A percentile compares a stretch with the other conserved stretches of the same genome.
phyloP scores from a whole-genome alignment of 2,888 invertebrate species.

The Hymenopus coronatus region DNA sequence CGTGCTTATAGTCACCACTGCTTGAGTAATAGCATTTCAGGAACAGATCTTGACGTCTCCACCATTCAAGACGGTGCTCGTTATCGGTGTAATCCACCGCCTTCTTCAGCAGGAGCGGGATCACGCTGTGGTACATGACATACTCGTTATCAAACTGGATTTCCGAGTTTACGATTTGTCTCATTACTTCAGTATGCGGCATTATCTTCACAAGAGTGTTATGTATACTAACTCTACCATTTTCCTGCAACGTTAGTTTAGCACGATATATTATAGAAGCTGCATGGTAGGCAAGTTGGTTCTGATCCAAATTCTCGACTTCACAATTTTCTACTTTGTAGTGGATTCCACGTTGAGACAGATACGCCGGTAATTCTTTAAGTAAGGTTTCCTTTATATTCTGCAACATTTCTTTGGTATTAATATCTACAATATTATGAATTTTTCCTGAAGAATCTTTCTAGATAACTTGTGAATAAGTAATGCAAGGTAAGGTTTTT shows the following conservation, averaged over 20 bases:
- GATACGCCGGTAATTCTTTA: background rate
- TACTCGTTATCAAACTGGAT: background rate
- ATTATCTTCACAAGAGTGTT: background rate
- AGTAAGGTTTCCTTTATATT: background rate
- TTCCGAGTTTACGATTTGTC: background rate
- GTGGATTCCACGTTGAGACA: background rate
- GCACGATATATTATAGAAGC: background rate
- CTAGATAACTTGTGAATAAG: too few species aligned
- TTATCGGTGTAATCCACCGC: background rate
- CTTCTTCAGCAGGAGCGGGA: background rate
- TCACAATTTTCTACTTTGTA: background rate
- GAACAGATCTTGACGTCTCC: background rate
- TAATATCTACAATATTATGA: too few species aligned
- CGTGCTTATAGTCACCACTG: background rate
- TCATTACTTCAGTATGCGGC: background rate
- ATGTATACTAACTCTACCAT: background rate
- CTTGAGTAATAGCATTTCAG: background rate
- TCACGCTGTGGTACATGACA: background rate
- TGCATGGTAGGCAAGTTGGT: background rate
- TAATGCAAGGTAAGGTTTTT: too few species aligned
- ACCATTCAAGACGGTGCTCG: background rate
- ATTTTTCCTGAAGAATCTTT: too few species aligned
- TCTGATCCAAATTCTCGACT: background rate
- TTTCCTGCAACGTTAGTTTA: background rate
- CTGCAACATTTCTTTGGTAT: background rate